Conservation (phyloP, 2,797 vertebrate genomes). For the Steatocranus sp. region DNA sequence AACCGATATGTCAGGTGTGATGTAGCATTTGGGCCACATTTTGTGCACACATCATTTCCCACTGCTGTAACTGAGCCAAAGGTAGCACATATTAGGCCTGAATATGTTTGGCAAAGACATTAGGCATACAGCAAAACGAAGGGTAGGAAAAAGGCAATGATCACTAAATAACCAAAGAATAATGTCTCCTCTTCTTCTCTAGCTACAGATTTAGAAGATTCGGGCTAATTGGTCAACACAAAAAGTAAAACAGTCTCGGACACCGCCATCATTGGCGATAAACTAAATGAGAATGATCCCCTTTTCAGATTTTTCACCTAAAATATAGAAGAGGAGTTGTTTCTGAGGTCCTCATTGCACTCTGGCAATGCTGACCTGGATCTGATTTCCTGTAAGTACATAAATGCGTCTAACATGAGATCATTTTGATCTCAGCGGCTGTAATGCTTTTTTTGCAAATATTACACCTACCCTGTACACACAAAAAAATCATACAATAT, state of each 20-base stretch:
- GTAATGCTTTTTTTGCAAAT: neutral
- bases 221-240: neutral
- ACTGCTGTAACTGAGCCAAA: neutral
- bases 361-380: neutral
- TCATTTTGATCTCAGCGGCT: neutral
- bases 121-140: neutral
- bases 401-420: neutral
- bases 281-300: neutral
- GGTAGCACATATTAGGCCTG: neutral
- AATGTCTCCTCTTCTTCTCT: neutral
- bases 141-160: neutral
- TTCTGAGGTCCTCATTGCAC: neutral
- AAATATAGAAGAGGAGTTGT: neutral
- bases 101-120: neutral
- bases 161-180: neutral
- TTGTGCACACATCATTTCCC: neutral
- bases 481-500: neutral
- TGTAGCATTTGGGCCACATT: neutral
- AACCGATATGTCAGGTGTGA: neutral
- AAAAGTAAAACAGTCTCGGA: neutral
- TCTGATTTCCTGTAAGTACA: neutral
- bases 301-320: neutral
- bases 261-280: neutral
- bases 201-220: neutral
- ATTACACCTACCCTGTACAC: neutral